Evolutionary conservation across 2,888 invertebrate genomes (phyloP), one percentile per base, ranked within the genome.

Genomic region (Hypomecis punctinalis): DNA sequence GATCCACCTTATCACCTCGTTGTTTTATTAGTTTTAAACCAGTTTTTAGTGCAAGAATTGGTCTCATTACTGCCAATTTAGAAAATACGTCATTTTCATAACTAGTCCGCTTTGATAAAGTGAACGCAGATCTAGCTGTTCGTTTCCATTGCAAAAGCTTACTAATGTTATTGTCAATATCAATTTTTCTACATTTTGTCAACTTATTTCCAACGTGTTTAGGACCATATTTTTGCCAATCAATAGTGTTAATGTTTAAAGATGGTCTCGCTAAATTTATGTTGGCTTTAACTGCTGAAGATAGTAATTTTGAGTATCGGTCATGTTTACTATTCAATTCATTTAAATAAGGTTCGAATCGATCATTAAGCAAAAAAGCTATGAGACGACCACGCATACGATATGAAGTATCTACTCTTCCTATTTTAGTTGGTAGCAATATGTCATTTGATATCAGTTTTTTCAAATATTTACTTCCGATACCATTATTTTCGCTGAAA

Each of bases 141-240:
- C 77, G 76, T 6, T 71, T 75, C 72, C 80, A 81, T 10, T 68
- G 51, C 0, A 84, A 63, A 43, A 85, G 72, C 39, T 69, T 70
- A 35, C 72, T 55, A 6, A 81, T 66, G 42, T 79, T 66, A 0
- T 53, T 54, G 4, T 78, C 74, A 13, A 78, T 58, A 36, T 82
- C 76, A 0, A 55, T 59, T n/a, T 55, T 57, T 39, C 76, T 79
- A 60, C 84, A 84, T 35, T 70, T 68, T 6, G 80, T 62, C 3
- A 81, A 67, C 51, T 71, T 79, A 55, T 85, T 86, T 0, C 83
- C 80, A 1, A 87, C 67, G 13, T 81, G 79, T 66, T 87, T 87
- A 1, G 79, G 79, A 11, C 90, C 88, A 37, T 78, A 56, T 52
- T 67, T 49, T 7, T 63, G 67, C 84, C 84, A 87, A n/a, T 80